Percentiles rank a stretch among this genome's conserved stretches.
Conservation (phyloP, 2,888 invertebrate genomes). For the Deladenus siricidicola region DNA sequence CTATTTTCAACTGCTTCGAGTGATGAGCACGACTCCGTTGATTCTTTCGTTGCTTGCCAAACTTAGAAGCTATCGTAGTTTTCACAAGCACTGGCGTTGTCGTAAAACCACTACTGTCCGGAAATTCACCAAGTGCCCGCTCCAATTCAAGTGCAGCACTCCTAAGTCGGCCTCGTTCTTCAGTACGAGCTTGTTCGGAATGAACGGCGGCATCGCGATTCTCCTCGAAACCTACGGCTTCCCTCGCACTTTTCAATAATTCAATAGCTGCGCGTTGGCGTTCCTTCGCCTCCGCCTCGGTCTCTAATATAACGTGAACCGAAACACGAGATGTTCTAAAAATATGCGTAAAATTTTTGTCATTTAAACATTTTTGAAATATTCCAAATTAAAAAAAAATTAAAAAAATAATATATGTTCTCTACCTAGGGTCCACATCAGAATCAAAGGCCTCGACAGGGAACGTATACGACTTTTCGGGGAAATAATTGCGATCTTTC, state of each 20-base stretch:
- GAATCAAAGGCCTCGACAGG: conserved; percentile 30
- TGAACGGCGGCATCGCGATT: background rate
- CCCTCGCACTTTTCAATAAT: background rate
- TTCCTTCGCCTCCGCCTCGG: background rate
- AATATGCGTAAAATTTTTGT: background rate
- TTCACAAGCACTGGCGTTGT: background rate
- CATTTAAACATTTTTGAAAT: background rate
- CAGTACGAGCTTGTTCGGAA: too few relatives aligned
- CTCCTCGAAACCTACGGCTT: background rate
- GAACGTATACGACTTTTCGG: conserved; percentile 27
- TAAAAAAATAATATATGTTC: too few relatives aligned
- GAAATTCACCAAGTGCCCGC: background rate
- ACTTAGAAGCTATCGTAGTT: too few relatives aligned
- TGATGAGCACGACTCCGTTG: background rate
- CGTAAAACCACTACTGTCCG: too few relatives aligned
- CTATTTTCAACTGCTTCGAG: background rate
- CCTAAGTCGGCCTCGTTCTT: too few relatives aligned
- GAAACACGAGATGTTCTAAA: conserved; percentile 21
- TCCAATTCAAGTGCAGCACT: too few relatives aligned
- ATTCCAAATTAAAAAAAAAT: background rate
- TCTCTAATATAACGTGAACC: conserved; percentile 14
- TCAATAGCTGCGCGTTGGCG: background rate
- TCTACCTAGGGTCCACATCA: conserved; percentile 20
- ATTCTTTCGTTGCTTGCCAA: background rate
- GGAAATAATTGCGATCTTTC: conserved; percentile 15